A percentile compares a stretch with the other conserved stretches of the same genome.
Evolutionary conservation across 2,797 vertebrate species (phyloP).

Genomic region (Microctenopoma steveboyesi): DNA sequence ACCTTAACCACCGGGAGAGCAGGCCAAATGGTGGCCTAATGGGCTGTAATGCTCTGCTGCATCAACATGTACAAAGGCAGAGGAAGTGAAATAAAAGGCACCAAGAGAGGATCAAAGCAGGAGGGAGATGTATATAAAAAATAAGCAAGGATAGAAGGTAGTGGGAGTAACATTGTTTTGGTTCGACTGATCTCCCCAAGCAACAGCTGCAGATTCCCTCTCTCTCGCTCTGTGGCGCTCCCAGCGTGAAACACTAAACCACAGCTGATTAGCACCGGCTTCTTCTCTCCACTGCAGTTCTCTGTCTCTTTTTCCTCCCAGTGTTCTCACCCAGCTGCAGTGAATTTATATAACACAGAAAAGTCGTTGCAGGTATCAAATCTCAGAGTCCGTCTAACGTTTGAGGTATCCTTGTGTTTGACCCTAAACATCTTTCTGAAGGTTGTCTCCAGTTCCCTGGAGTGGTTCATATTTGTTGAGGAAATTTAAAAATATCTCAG

Average conservation of each 20-base stretch:
- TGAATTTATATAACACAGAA: conserved; percentile 20
- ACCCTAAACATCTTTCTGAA: neutral
- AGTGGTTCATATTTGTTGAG: conserved; percentile 6
- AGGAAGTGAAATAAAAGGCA: neutral
- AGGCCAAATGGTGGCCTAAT: conserved; percentile 58
- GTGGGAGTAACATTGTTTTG: conserved; percentile 29
- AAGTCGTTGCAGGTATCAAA: neutral
- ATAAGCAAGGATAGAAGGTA: neutral
- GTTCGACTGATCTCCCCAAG: conserved; percentile 41
- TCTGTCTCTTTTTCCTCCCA: conserved; percentile 20
- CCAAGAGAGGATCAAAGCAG: neutral
- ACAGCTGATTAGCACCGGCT: conserved; percentile 62
- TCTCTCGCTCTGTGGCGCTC: conserved; percentile 44
- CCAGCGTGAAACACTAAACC: conserved; percentile 67
- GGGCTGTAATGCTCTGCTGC: conserved; percentile 30
- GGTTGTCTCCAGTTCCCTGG: neutral
- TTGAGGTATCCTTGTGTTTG: conserved; percentile 21
- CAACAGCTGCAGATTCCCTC: conserved; percentile 52
- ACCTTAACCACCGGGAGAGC: conserved; percentile 37
- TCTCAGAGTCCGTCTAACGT: neutral
- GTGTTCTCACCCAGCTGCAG: conserved; percentile 34
- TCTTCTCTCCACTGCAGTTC: conserved; percentile 40
- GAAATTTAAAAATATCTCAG: conserved; percentile 8
- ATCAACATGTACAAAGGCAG: conserved; percentile 3
- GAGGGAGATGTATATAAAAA: neutral